Evolutionary conservation across 2,888 invertebrate genomes (phyloP), one percentile per base, ranked within the genome.

Genomic region (Caenorhabditis zanzibari): DNA sequence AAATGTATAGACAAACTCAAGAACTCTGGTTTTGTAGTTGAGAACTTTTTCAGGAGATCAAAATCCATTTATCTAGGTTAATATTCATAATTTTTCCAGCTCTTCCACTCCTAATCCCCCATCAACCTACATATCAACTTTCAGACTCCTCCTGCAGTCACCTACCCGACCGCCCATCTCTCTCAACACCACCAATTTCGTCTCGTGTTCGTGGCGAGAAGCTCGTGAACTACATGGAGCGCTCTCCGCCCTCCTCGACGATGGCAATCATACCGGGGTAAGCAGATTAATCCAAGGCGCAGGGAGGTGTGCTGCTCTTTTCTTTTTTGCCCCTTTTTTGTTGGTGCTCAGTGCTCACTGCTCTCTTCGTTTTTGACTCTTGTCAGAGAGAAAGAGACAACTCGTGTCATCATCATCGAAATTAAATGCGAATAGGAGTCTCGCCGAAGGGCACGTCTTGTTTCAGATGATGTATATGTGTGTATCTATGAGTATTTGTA

Each of bases 141-240:
- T 22, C 81, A 82, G 81, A 82, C n/a, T 58, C 82, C 3, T 59
- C 38, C 9, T 38, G 38, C 38, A 38, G 59, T 12, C 54, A 71
- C 47, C 24, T 58, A 4, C 52, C 79, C 0, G 73, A 77, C 47
- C 79, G 75, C 44, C 75, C 75, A 28, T 38, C 64, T 24, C 61
- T 75, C 63, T 66, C 49, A 69, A 44, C 72, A 1, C 66, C 84
- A 16, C 84, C 84, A 10, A 84, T 84, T 7, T 76, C 81, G 12
- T 84, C 84, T 1, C 76, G 84, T 49, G 84, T 84, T 72, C 84
- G 81, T 6, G 84, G 72, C 44, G 84, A 84, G 71, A 84, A 84
- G 44, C 76, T 84, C 28, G 81, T 84, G 41, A 79, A 81, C 63
- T 69, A 84, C 69, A 84, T 84, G 84, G 81, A 81, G 58, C 56